These are phyloP conservation scores for Brachionus rotundiformis DNA, from an alignment of 1,140 invertebrate genomes.

Conservation along the genomic window DNA sequence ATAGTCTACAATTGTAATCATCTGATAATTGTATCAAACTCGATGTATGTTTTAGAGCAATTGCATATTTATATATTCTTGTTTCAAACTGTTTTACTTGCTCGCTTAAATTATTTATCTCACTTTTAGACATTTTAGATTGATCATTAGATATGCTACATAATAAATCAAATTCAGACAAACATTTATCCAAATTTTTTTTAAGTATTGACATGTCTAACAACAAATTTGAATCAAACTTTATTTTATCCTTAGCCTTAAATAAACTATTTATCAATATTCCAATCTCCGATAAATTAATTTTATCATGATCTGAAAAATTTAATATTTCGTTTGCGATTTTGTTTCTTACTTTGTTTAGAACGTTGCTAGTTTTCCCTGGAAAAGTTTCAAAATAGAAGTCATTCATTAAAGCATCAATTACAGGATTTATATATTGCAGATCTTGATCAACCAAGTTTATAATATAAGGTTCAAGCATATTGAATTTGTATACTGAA, in stretches of 20 bases:
- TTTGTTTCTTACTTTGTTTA: constrained; percentile 6
- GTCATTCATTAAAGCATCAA: constrained; percentile 21
- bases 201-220: not conserved
- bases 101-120: constrained; percentile 1
- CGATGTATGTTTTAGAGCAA: not conserved
- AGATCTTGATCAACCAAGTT: not conserved
- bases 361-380: constrained; percentile 14
- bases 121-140: not conserved
- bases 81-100: not conserved
- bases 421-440: not conserved
- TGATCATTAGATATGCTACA: not conserved
- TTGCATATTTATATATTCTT: not conserved
- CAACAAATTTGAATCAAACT: not conserved
- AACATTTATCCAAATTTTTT: constrained; percentile 37
- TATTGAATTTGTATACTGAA: constrained; percentile 39
- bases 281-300: not conserved
- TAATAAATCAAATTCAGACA: constrained; percentile 2
- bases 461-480: not conserved
- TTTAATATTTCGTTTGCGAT: not conserved
- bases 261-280: not conserved
- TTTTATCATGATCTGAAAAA: not conserved
- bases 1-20: constrained; percentile 2
- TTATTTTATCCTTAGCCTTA: not conserved
- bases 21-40: not conserved
- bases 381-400: constrained; percentile 37